Evolutionary conservation across 2,797 vertebrate genomes (phyloP).

Genomic region (Sebastes nivosus): DNA sequence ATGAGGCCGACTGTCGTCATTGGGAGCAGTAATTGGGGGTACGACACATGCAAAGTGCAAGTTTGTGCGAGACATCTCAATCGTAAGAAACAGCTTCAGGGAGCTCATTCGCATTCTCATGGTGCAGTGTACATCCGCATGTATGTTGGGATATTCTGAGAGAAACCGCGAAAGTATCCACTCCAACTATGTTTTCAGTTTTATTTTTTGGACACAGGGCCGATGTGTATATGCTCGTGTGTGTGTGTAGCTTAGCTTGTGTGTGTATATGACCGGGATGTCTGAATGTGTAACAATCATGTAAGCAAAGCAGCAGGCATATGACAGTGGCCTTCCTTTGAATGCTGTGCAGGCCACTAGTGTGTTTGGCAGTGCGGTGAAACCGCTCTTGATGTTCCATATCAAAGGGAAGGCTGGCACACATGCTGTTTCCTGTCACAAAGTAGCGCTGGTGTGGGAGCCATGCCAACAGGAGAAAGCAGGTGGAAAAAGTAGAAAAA

Average conservation of each 20-base stretch:
- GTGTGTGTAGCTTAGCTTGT: not conserved
- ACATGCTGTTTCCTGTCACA: constrained; percentile 63
- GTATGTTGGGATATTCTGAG: not conserved
- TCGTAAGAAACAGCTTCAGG: constrained; percentile 34
- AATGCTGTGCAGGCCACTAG: constrained; percentile 43
- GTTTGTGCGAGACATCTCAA: constrained; percentile 28
- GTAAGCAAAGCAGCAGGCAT: constrained; percentile 26
- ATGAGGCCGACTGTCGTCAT: constrained; percentile 25
- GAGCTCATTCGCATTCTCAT: constrained; percentile 33
- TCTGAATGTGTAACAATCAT: constrained; percentile 21
- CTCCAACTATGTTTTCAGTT: not conserved
- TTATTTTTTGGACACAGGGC: not conserved
- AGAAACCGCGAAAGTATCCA: not conserved
- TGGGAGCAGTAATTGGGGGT: constrained; percentile 39
- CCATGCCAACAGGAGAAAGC: constrained; percentile 28
- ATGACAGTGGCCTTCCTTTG: constrained; percentile 56
- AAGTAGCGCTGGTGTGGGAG: constrained; percentile 34
- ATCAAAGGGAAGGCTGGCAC: constrained; percentile 65
- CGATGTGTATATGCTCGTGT: not conserved
- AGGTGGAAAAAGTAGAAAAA: constrained; percentile 2
- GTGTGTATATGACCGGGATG: not conserved
- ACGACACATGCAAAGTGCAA: constrained; percentile 33
- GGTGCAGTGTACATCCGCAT: not conserved
- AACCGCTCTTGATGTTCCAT: constrained; percentile 62
- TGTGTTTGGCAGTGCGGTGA: constrained; percentile 42